Conservation (phyloP, 2,113 vertebrate species). For the Pygoscelis adeliae region DNA sequence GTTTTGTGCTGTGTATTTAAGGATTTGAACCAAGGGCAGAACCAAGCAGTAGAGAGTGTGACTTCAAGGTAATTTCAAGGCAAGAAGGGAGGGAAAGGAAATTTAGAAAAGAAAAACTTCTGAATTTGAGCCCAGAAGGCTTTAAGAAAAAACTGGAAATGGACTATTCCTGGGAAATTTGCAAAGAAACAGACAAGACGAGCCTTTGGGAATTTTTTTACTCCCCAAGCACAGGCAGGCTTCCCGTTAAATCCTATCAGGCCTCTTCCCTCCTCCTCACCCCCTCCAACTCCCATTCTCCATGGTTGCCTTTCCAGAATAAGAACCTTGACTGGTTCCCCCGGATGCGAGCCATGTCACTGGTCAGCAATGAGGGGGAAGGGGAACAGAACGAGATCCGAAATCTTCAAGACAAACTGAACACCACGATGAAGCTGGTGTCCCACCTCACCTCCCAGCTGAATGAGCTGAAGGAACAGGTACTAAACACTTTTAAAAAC, state of each 20-base stretch:
- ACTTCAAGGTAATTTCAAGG: neutral
- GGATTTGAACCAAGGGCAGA: neutral
- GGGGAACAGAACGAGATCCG: conserved; percentile 97
- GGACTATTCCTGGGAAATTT: rapidly evolving
- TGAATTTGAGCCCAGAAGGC: neutral
- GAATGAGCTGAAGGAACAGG: conserved; percentile 95
- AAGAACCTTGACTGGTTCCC: conserved; percentile 98
- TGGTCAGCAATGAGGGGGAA: conserved; percentile 93
- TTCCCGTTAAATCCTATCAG: neutral
- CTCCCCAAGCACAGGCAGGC: neutral
- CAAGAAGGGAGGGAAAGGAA: neutral
- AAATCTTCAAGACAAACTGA: conserved; percentile 91
- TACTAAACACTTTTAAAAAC: neutral
- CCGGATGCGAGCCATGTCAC: conserved; percentile 97
- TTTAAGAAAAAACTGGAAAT: neutral
- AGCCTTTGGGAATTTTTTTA: neutral
- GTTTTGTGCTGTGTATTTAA: neutral
- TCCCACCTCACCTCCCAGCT: conserved; percentile 89
- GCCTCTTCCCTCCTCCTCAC: neutral
- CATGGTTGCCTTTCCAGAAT: conserved; percentile 72
- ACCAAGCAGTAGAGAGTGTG: neutral
- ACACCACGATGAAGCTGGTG: conserved; percentile 91
- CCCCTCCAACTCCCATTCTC: neutral
- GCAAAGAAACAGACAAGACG: neutral
- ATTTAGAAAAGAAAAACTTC: neutral